phyloP scores from a whole-genome alignment of 2,797 vertebrate genomes.

The Masticophis lateralis region DNA sequence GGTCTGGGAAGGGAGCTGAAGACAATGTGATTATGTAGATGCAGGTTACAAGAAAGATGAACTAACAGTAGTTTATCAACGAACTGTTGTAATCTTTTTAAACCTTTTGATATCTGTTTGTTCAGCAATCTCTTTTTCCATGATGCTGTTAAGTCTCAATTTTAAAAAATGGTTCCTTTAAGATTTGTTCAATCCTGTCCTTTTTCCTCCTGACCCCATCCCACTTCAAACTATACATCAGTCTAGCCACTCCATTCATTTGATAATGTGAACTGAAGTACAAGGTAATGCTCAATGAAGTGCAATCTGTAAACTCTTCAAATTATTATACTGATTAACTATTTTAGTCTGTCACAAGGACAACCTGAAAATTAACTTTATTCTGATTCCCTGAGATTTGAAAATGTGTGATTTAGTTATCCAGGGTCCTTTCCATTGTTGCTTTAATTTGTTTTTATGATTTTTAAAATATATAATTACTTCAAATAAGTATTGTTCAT shows the following conservation, averaged over 20 bases:
- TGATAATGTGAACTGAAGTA: background rate
- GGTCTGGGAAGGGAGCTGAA: background rate
- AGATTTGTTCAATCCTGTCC: background rate
- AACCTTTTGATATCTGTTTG: background rate
- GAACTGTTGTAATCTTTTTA: background rate
- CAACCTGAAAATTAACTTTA: background rate
- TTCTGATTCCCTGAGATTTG: background rate
- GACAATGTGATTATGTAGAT: background rate
- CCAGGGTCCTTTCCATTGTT: background rate
- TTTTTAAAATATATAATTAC: background rate
- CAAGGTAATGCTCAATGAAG: background rate
- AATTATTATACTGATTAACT: background rate
- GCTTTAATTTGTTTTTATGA: background rate
- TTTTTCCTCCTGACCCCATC: background rate
- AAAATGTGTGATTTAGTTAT: background rate
- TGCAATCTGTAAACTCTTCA: background rate
- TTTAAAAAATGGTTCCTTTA: background rate
- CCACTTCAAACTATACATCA: background rate
- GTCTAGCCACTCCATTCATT: background rate
- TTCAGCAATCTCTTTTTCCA: background rate
- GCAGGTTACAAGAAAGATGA: background rate
- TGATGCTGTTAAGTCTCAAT: background rate
- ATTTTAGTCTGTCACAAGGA: background rate
- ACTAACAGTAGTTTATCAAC: background rate
- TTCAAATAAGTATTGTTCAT: background rate